A percentile compares a stretch with the other conserved stretches of the same genome.
These are phyloP conservation scores for Polypterus bichir DNA, from an alignment of 2,113 vertebrate genomes.

Conservation along the genomic window DNA sequence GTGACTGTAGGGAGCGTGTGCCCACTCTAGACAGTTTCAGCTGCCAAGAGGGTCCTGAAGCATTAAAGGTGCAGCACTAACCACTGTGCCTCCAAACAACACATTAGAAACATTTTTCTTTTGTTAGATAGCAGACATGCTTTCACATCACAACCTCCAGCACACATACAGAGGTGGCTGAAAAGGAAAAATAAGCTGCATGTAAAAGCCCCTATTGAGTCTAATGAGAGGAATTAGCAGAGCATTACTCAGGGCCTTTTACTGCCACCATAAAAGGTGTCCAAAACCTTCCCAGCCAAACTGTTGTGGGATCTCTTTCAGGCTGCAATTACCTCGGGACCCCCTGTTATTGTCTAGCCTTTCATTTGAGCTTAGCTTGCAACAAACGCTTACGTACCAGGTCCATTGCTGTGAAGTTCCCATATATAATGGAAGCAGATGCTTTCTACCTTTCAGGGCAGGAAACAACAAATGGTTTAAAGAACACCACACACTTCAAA, in stretches of 20 bases:
- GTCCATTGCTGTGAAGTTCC: slow-evolving; percentile 28
- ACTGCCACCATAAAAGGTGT: not conserved
- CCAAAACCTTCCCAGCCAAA: not conserved
- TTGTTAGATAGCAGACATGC: too few species aligned
- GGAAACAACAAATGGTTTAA: not conserved
- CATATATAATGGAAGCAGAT: slow-evolving; percentile 48
- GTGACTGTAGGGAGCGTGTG: too few species aligned
- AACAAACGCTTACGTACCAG: slow-evolving; percentile 32
- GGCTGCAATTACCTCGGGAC: slow-evolving; percentile 43
- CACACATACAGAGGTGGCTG: too few species aligned
- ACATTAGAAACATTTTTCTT: too few species aligned
- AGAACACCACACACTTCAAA: too few species aligned
- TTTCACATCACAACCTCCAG: too few species aligned
- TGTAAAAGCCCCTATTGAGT: slow-evolving; percentile 22
- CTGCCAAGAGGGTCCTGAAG: too few species aligned
- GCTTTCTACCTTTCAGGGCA: slow-evolving; percentile 29
- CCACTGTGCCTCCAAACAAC: too few species aligned
- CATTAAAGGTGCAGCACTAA: too few species aligned
- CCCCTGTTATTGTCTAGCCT: slow-evolving; percentile 26
- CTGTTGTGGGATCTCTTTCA: not conserved
- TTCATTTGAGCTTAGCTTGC: slow-evolving; percentile 15
- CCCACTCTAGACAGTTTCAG: too few species aligned
- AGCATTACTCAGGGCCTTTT: not conserved
- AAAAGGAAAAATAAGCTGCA: too few species aligned
- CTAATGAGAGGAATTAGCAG: slow-evolving; percentile 39